These are phyloP conservation scores for Leptonema lineaticorne DNA, from an alignment of 1,140 invertebrate species.

Conservation along the genomic window DNA sequence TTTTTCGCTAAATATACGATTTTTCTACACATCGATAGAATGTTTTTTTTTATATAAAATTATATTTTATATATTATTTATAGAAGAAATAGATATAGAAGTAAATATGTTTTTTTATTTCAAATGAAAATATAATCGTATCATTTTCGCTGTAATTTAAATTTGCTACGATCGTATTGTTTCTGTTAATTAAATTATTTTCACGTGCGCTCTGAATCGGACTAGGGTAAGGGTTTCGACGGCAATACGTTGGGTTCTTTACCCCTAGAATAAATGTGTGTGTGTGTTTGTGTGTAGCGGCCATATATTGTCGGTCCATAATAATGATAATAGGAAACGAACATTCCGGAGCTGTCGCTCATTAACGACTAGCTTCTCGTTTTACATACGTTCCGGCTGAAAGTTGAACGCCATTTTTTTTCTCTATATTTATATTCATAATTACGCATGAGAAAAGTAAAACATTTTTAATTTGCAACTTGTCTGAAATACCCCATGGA, in stretches of 20 bases:
- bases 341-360: conserved; percentile 32
- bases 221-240: not conserved
- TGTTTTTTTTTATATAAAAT: too few relatives aligned
- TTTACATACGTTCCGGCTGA: not conserved
- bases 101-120: not conserved
- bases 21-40: too few relatives aligned
- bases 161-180: conserved; percentile 1
- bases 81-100: too few relatives aligned
- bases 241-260: not conserved
- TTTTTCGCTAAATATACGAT: too few relatives aligned
- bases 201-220: not conserved
- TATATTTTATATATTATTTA: too few relatives aligned
- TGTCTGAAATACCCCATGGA: too few relatives aligned
- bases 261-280: too few relatives aligned
- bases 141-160: conserved; percentile 8
- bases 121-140: not conserved
- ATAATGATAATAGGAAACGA: conserved; percentile 33
- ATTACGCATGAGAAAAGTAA: too few relatives aligned
- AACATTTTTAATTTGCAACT: too few relatives aligned
- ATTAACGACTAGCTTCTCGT: conserved; percentile 21
- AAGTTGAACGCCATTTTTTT: conserved; percentile 7
- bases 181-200: conserved; percentile 15
- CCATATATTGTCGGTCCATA: conserved; percentile 26
- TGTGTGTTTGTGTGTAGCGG: too few relatives aligned
- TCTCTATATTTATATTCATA: too few relatives aligned